Conservation (phyloP, 2,113 vertebrate species). For the Upupa epops region DNA sequence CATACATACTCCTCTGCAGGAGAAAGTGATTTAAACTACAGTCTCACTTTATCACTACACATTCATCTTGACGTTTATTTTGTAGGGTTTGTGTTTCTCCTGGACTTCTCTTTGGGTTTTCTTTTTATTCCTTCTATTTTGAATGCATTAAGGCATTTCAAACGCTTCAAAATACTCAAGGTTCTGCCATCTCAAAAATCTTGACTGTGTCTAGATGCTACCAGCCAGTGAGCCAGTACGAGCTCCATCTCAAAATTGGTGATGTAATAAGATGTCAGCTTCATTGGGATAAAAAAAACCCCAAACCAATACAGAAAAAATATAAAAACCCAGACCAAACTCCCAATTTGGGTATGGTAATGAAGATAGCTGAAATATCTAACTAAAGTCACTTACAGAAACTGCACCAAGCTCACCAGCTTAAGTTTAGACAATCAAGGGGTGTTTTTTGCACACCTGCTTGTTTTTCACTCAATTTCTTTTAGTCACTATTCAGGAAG, state of each 20-base stretch:
- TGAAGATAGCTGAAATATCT: not conserved
- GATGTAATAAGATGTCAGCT: not conserved
- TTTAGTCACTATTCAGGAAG: not conserved
- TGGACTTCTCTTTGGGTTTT: not conserved
- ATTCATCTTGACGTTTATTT: not conserved
- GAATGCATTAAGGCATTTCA: not conserved
- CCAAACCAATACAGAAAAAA: not conserved
- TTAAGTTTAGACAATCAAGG: not conserved
- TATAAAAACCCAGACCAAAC: not conserved
- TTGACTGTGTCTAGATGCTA: not conserved
- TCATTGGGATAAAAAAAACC: not conserved
- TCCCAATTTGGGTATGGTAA: not conserved
- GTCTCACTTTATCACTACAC: accelerated
- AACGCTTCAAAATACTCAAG: not conserved
- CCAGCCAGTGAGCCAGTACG: not conserved
- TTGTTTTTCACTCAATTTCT: not conserved
- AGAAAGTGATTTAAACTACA: not conserved
- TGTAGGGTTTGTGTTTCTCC: no score
- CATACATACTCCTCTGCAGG: not conserved
- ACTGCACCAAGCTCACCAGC: not conserved
- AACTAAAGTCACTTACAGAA: not conserved
- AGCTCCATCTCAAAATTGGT: not conserved
- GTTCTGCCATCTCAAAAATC: not conserved
- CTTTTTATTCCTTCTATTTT: not conserved
- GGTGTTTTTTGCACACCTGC: not conserved